Evolutionary conservation across 2,888 invertebrate species (phyloP).

Genomic region (Hypsopygia costalis): DNA sequence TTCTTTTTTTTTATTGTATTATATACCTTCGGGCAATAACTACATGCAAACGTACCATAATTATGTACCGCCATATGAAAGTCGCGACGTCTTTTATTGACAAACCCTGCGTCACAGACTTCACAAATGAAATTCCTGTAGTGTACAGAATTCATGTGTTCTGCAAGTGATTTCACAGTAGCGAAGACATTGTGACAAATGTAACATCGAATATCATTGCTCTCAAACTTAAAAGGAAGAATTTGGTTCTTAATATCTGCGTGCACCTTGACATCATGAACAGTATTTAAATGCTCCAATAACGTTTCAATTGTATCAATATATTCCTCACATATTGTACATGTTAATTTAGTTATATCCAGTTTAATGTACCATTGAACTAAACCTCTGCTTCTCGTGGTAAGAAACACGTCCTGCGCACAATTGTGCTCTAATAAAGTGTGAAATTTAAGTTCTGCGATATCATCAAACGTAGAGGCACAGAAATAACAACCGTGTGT

Average conservation of each 20-base stretch:
- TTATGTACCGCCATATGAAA: conserved; percentile 20
- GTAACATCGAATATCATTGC: conserved; percentile 25
- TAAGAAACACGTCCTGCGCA: conserved; percentile 23
- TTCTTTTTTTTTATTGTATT: conserved; percentile 28
- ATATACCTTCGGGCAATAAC: conserved; percentile 28
- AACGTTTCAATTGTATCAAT: conserved; percentile 25
- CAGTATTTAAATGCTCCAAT: conserved; percentile 25
- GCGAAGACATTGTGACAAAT: conserved; percentile 26
- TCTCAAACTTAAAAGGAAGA: conserved; percentile 43
- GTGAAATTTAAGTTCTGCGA: not conserved
- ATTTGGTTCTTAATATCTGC: conserved; percentile 38
- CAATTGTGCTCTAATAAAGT: conserved; percentile 12
- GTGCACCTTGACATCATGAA: conserved; percentile 26
- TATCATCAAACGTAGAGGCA: not conserved
- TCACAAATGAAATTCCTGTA: conserved; percentile 37
- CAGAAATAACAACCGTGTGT: not conserved
- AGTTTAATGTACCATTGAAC: conserved; percentile 38
- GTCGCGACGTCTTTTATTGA: conserved; percentile 16
- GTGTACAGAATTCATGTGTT: conserved; percentile 42
- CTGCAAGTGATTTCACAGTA: conserved; percentile 31
- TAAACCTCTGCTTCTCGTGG: conserved; percentile 30
- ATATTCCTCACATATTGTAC: conserved; percentile 8
- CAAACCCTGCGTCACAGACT: conserved; percentile 29
- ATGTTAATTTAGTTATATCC: conserved; percentile 38
- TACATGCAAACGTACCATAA: conserved; percentile 27